Evolutionary conservation across 1,140 invertebrate species (phyloP).

Genomic region (Ericerus pela): DNA sequence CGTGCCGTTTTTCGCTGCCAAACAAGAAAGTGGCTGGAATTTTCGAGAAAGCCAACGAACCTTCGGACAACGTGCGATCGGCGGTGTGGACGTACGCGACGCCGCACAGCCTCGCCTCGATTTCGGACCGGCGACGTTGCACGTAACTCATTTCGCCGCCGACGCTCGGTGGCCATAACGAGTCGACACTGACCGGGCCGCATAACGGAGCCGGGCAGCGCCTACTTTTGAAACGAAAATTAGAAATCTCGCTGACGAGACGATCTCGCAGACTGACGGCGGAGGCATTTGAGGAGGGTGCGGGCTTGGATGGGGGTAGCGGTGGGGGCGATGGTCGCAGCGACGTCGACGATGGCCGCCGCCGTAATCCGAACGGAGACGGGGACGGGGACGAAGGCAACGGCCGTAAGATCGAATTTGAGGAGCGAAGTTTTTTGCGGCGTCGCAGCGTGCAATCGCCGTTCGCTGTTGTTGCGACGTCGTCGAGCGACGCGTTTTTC

Average conservation of each 20-base stretch:
- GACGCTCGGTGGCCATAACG: background rate
- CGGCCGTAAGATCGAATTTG: too few species aligned
- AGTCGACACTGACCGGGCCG: background rate
- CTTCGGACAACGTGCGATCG: background rate
- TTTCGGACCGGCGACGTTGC: background rate
- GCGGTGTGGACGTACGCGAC: background rate
- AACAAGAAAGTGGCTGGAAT: background rate
- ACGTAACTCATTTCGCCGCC: slow-evolving; percentile 1
- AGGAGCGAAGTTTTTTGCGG: background rate
- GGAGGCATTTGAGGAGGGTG: slow-evolving; percentile 6
- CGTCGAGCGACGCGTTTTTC: background rate
- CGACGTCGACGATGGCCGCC: background rate
- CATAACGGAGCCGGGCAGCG: too few species aligned
- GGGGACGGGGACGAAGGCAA: too few species aligned
- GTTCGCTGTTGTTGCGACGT: background rate
- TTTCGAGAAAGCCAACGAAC: slow-evolving; percentile 6
- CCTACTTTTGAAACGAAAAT: background rate
- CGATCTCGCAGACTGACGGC: background rate
- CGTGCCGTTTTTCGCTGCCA: background rate
- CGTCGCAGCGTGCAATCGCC: slow-evolving; percentile 2
- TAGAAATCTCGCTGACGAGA: background rate
- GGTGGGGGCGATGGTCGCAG: background rate
- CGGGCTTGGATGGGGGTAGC: background rate
- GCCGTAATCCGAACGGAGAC: too few species aligned
- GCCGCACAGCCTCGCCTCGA: background rate